These are phyloP conservation scores for Margarornis squamiger DNA, from an alignment of 2,797 vertebrate genomes.

Conservation along the genomic window DNA sequence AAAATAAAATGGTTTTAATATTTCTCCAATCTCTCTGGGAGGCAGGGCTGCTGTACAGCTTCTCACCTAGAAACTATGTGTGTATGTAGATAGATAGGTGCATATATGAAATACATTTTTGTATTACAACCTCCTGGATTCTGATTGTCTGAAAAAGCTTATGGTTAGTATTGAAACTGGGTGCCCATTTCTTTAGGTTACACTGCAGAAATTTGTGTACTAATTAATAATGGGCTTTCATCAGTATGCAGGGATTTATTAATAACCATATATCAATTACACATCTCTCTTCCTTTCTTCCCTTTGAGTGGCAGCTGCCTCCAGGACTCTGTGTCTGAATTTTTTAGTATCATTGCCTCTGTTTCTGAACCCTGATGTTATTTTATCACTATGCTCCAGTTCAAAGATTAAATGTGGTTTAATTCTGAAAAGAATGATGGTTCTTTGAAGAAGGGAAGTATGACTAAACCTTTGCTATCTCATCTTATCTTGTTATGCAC, in stretches of 20 bases:
- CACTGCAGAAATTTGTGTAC: neutral
- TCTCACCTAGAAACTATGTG: neutral
- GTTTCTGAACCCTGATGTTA: neutral
- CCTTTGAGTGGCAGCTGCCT: neutral
- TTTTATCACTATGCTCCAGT: neutral
- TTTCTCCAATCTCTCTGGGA: neutral
- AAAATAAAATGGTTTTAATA: neutral
- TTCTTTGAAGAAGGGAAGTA: neutral
- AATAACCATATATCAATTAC: neutral
- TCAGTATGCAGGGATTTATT: neutral
- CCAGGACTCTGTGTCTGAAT: neutral
- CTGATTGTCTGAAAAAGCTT: neutral
- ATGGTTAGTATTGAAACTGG: neutral
- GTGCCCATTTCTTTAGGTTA: neutral
- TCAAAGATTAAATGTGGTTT: neutral
- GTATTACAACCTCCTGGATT: neutral
- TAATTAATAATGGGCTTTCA: neutral
- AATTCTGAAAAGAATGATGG: neutral
- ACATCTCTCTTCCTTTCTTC: neutral
- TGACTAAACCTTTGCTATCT: neutral
- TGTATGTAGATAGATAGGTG: neutral
- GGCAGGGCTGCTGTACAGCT: neutral
- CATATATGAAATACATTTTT: rapidly evolving
- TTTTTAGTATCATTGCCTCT: neutral
- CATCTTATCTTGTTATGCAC: neutral